Conservation (phyloP, 1,140 invertebrate genomes). For the Drosophila pseudoobscura region DNA sequence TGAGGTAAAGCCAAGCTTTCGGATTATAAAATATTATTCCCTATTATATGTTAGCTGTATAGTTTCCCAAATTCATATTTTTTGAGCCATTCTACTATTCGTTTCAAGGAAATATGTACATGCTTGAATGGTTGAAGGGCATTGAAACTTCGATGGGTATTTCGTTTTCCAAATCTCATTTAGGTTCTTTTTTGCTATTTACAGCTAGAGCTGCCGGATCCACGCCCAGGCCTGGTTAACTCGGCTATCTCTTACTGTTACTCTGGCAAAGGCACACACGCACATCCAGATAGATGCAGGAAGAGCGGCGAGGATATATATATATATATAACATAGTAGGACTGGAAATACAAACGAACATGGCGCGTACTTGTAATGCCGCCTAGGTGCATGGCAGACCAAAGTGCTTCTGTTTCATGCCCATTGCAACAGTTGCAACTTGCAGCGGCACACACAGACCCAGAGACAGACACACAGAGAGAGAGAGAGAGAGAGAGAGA, state of each 20-base stretch:
- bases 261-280: slow-evolving; percentile 30
- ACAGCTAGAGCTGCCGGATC: slow-evolving; percentile 29
- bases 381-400: slow-evolving; percentile 72
- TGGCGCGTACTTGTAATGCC: slow-evolving; percentile 74
- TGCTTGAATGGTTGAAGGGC: background rate
- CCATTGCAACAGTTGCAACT: slow-evolving; percentile 80
- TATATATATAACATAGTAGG: background rate
- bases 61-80: too few species aligned
- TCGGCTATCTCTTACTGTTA: slow-evolving; percentile 59
- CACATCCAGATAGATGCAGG: slow-evolving; percentile 5
- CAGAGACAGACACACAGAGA: slow-evolving; percentile 13
- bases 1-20: too few species aligned
- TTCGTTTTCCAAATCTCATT: background rate
- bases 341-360: slow-evolving; percentile 49
- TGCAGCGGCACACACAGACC: slow-evolving; percentile 42
- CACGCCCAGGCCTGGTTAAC: slow-evolving; percentile 30
- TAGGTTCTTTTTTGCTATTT: slow-evolving; percentile 54
- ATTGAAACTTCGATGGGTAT: background rate
- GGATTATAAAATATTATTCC: too few species aligned
- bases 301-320: slow-evolving; percentile 2
- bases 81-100: too few species aligned
- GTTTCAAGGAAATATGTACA: too few species aligned
- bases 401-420: slow-evolving; percentile 81
- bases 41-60: too few species aligned
- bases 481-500: slow-evolving; percentile 12